A percentile compares a stretch with the other conserved stretches of the same genome.
phyloP scores from a whole-genome alignment of 2,888 invertebrate species.

The Drosophila kambysellisi region DNA sequence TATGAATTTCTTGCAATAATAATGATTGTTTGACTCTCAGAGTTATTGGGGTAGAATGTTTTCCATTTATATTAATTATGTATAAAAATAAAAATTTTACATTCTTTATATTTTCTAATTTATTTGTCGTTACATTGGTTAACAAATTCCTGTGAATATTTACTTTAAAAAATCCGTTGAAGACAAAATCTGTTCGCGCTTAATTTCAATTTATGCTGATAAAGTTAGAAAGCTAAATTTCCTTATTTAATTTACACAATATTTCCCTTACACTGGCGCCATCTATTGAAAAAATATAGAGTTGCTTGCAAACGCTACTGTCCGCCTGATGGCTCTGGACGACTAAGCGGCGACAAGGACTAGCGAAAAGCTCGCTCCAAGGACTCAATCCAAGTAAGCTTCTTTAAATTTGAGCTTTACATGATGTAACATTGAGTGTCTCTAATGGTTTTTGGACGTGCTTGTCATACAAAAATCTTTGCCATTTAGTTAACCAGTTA shows the following conservation, averaged over 20 bases:
- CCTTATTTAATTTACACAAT: not conserved
- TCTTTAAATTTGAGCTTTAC: not conserved
- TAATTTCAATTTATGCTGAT: not conserved
- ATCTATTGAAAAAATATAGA: not conserved
- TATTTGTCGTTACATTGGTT: not conserved
- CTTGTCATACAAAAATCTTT: not conserved
- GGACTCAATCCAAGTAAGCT: slow-evolving; percentile 7
- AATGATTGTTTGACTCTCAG: not conserved
- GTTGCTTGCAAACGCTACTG: not conserved
- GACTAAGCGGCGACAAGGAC: slow-evolving; percentile 12
- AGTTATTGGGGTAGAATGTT: not conserved
- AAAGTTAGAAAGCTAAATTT: not conserved
- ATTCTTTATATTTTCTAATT: not conserved
- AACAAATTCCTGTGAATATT: not conserved
- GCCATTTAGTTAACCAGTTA: not conserved
- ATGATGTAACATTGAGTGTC: not conserved
- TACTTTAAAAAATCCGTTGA: rapidly evolving
- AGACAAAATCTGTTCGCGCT: not conserved
- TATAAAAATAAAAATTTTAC: not conserved
- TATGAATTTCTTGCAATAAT: not conserved
- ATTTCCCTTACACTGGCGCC: slow-evolving; percentile 6
- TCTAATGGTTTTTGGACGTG: not conserved
- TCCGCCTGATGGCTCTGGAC: not conserved
- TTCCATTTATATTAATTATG: not conserved
- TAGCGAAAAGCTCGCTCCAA: not conserved